Evolutionary conservation across 2,888 invertebrate genomes (phyloP), one percentile per base, ranked within the genome.

Genomic region (Nezara viridula): DNA sequence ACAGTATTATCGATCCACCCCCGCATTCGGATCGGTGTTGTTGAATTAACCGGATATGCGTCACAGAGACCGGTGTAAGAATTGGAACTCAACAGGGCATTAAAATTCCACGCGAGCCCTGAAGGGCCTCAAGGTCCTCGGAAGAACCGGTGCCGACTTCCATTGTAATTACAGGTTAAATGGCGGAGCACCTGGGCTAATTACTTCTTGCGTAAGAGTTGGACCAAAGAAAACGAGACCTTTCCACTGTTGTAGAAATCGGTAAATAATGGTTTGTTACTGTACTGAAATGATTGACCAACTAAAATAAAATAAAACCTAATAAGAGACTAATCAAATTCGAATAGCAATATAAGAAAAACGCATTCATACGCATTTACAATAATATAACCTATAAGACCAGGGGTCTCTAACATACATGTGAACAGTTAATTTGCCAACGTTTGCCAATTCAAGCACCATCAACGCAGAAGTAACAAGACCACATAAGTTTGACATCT

Each of bases 1-100:
- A 2, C 16, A 1, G 0, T 37, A 21, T 73, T 73, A 37, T 73
- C 37, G 66, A 73, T 37, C 60, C 66, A 37, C 66, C 66, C 37
- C 19, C 66, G 9, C 6, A 37, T 9, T 37, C 66, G 66, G 16
- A 37, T 19, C 32, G 44, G 44, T 81, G 14, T n/a, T 5, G 24
- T n/a, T 81, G 81, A 81, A 81, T 44, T 81, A 81, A 81, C 81
- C 81, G 81, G 81, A 81, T 81, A 81, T 81, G 44, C 81, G 81
- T 81, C 81, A 81, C n/a, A 47, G 24, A n/a, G 81, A 47, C 81
- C 44, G 66, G 66, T 73, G 66, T 73, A 37, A 73, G 37, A 37
- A 27, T 27, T 27, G 12, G 37, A 73, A 73, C 66, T 32, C 66
- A 73, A 73, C 19, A 32, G 37, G 19, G 7, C 66, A 73, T 73